Evolutionary conservation across 2,113 vertebrate species (phyloP).

Genomic region (Paratilapia polleni): DNA sequence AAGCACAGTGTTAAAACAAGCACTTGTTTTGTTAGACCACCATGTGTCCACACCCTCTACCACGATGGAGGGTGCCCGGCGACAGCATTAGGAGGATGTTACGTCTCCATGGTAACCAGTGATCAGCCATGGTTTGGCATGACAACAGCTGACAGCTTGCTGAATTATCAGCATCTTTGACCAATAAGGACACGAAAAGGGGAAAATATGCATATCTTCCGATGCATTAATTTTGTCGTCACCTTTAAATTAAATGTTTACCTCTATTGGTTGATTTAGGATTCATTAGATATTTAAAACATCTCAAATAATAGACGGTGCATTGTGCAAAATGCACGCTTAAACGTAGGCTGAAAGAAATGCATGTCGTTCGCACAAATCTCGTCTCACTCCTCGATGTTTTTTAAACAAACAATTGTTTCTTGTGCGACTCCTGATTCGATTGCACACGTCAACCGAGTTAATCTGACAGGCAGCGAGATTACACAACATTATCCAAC

Average conservation of each 20-base stretch:
- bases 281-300: background rate
- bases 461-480: conserved; percentile 49
- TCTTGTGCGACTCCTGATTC: background rate
- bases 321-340: background rate
- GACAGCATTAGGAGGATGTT: conserved; percentile 53
- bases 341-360: background rate
- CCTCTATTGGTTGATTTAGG: background rate
- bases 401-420: conserved; percentile 5
- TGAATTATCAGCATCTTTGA: background rate
- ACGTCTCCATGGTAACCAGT: conserved; percentile 64
- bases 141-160: background rate
- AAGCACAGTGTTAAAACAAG: background rate
- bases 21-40: background rate
- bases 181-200: background rate
- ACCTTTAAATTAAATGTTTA: background rate
- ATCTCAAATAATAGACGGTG: background rate
- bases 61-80: conserved; percentile 36
- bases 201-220: background rate
- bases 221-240: background rate
- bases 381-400: background rate
- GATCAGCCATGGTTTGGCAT: conserved; percentile 34
- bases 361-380: background rate
- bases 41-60: conserved; percentile 21
- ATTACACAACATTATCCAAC: conserved; percentile 46
- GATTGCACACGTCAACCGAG: conserved; percentile 9